Conservation (phyloP, 1,140 invertebrate species). For the Chironomus tepperi region DNA sequence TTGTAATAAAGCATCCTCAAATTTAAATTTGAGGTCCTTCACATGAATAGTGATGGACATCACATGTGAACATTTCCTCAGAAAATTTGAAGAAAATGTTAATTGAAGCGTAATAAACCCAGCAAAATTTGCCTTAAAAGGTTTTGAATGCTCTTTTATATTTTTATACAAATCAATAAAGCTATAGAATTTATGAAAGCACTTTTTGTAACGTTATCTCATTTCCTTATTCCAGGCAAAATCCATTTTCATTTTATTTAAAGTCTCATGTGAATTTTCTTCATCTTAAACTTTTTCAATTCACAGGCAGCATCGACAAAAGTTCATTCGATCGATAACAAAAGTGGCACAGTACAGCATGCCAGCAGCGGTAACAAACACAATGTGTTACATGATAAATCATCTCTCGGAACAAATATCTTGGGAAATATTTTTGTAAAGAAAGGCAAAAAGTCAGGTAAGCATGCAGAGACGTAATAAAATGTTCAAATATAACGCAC, state of each 20-base stretch:
- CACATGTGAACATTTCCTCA: too few species aligned
- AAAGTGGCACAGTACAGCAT: neutral
- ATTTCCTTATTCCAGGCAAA: neutral
- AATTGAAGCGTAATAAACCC: too few species aligned
- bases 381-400: slow-evolving; percentile 21
- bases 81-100: too few species aligned
- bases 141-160: too few species aligned
- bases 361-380: neutral
- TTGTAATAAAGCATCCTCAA: too few species aligned
- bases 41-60: too few species aligned
- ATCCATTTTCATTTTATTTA: neutral
- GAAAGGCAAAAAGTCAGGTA: slow-evolving; percentile 7
- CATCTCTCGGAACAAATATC: slow-evolving; percentile 24
- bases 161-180: too few species aligned
- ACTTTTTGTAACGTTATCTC: neutral
- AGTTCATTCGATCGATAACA: neutral
- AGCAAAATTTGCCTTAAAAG: too few species aligned
- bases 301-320: neutral
- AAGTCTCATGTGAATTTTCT: neutral
- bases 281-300: neutral
- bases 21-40: too few species aligned
- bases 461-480: neutral
- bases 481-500: neutral
- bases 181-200: neutral
- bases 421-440: slow-evolving; percentile 24